These are phyloP conservation scores for Pseudopipra pipra DNA, from an alignment of 2,113 vertebrate genomes.

Conservation along the genomic window DNA sequence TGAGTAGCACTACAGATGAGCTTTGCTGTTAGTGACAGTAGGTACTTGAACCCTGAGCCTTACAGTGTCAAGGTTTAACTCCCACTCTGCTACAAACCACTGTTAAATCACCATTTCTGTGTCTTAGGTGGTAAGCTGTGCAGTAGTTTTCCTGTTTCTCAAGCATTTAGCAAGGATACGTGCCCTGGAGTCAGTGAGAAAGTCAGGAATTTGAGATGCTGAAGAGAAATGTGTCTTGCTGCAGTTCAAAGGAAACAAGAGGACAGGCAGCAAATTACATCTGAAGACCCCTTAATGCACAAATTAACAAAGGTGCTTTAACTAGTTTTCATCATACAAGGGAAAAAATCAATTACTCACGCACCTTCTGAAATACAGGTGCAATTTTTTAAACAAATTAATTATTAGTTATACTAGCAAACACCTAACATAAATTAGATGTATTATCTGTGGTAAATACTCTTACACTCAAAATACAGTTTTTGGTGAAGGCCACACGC, in stretches of 20 bases:
- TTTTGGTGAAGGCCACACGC: background rate
- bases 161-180: background rate
- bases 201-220: background rate
- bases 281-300: background rate
- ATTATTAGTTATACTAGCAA: background rate
- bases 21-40: background rate
- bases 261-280: background rate
- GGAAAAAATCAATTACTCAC: background rate
- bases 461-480: background rate
- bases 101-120: background rate
- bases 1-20: accelerated
- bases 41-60: background rate
- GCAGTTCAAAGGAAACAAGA: background rate
- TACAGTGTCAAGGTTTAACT: background rate
- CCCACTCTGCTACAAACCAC: background rate
- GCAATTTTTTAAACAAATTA: background rate
- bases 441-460: background rate
- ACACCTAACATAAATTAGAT: background rate
- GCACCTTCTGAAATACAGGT: background rate
- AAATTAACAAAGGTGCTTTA: background rate
- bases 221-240: background rate
- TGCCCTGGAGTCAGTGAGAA: background rate
- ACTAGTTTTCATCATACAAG: background rate
- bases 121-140: background rate
- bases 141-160: background rate